phyloP scores from a whole-genome alignment of 2,888 invertebrate species.

The Pilophorus perplexus region DNA sequence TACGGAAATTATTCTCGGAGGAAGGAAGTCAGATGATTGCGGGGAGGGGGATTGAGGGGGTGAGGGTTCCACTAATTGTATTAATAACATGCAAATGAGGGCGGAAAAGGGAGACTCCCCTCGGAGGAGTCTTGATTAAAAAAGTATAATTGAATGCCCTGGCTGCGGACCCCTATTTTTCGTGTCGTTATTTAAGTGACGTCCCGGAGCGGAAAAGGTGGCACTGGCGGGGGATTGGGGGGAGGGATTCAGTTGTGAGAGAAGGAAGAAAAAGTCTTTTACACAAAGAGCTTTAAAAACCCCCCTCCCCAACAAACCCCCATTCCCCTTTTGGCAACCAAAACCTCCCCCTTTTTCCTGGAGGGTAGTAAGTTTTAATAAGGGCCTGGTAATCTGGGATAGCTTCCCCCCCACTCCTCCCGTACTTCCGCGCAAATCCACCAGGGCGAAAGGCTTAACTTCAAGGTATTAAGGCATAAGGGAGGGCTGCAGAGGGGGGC shows the following conservation, averaged over 20 bases:
- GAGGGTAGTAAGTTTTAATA: constrained; percentile 44
- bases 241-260: not conserved
- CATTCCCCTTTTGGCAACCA: not conserved
- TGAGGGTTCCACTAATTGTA: constrained; percentile 41
- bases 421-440: too few relatives aligned
- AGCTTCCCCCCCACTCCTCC: too few relatives aligned
- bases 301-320: constrained; percentile 7
- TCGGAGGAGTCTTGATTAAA: constrained; percentile 48
- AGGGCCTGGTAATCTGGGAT: constrained; percentile 34
- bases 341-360: constrained; percentile 12
- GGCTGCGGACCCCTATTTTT: constrained; percentile 46
- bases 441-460: constrained; percentile 11
- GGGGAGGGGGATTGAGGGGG: too few relatives aligned
- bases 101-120: constrained; percentile 41
- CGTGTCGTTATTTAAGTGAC: constrained; percentile 46
- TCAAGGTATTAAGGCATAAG: constrained; percentile 19
- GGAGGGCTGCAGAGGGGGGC: too few relatives aligned
- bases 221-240: constrained; percentile 30
- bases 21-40: too few relatives aligned
- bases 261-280: constrained; percentile 9
- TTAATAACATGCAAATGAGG: constrained; percentile 46
- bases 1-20: too few relatives aligned
- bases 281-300: constrained; percentile 17
- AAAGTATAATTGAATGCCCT: constrained; percentile 45
- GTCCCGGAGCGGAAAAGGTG: constrained; percentile 41